Evolutionary conservation across 2,888 invertebrate genomes (phyloP), one percentile per base, ranked within the genome.

Genomic region (Rhodophaea formosa): DNA sequence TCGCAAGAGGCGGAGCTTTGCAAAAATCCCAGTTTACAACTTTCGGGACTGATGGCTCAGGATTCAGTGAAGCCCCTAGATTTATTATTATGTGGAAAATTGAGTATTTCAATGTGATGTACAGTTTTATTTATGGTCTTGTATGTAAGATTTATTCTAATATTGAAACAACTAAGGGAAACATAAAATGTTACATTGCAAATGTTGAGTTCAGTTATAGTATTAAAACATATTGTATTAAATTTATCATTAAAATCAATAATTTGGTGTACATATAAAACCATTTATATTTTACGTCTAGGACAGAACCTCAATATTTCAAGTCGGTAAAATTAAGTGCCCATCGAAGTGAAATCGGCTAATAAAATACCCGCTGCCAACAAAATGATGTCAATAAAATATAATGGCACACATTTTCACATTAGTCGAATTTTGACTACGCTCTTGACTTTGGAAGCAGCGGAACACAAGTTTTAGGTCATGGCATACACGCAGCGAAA

Each of bases 361-460:
- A 23, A 23, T 23, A 23, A 23, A 45, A 45, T 45, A 45, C 23
- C 15, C 45, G 45, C 16, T 23, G 45, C 17, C 45, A 23, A 45
- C 17, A 45, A 45, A 45, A 23, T 10, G 8, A 23, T 2, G 23
- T 1, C 45, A 12, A 45, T 45, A 45, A 17, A 45, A 45, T 23
- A 23, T 23, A 5, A 45, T 17, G 45, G 45, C 17, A 45, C 45
- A 15, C 43, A 44, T 44, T 44, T 44, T 15, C 43, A 44, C 43
- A 15, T 44, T 44, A 14, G 15, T 44, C 43, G 15, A 8, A 44
- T 15, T 44, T 63, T 66, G 69, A 44, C 43, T 44, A 15, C 43
- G 43, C 14, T 23, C 23, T 23, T 23, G 23, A 23, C 23, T 23
- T 23, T 23, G 5, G 23, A 23, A 23, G 23, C 23, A 23, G 23